These are phyloP conservation scores for Trichopria drosophilae DNA, from an alignment of 2,888 invertebrate genomes.

Conservation along the genomic window DNA sequence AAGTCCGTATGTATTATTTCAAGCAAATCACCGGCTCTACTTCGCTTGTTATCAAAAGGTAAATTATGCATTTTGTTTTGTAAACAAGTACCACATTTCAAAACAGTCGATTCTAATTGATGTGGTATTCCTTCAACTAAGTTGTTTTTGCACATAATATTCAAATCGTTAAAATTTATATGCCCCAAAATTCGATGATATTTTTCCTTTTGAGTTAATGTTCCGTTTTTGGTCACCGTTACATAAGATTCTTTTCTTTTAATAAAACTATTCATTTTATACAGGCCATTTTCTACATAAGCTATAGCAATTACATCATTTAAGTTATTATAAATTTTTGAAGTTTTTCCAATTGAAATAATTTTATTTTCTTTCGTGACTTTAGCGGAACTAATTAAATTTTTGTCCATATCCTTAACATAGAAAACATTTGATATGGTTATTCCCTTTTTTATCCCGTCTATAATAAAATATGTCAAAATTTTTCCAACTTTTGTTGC, in stretches of 20 bases:
- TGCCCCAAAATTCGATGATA: no score
- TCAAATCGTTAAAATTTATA: slow-evolving; percentile 6
- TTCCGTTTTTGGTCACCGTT: no score
- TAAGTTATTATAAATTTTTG: slow-evolving; percentile 1
- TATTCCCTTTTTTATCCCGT: slow-evolving; percentile 6
- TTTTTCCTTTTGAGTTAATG: no score
- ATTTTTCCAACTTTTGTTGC: slow-evolving; percentile 23
- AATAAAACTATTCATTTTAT: slow-evolving; percentile 5
- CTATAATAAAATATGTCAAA: slow-evolving; percentile 12
- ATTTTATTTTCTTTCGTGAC: no score
- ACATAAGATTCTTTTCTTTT: no score
- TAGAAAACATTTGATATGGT: slow-evolving; percentile 12
- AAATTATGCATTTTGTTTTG: slow-evolving; percentile 1
- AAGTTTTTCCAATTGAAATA: slow-evolving; percentile 16
- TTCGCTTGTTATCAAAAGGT: neutral
- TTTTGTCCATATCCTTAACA: no score
- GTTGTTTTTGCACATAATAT: neutral
- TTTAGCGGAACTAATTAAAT: no score
- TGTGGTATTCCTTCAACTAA: neutral
- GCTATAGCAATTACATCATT: slow-evolving; percentile 29
- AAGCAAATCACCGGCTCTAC: neutral
- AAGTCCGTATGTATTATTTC: slow-evolving; percentile 25
- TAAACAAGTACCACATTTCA: neutral
- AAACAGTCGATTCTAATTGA: neutral
- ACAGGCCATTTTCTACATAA: slow-evolving; percentile 17